Evolutionary conservation across 1,140 invertebrate species (phyloP).

Genomic region (Vollenhovia emeryi): DNA sequence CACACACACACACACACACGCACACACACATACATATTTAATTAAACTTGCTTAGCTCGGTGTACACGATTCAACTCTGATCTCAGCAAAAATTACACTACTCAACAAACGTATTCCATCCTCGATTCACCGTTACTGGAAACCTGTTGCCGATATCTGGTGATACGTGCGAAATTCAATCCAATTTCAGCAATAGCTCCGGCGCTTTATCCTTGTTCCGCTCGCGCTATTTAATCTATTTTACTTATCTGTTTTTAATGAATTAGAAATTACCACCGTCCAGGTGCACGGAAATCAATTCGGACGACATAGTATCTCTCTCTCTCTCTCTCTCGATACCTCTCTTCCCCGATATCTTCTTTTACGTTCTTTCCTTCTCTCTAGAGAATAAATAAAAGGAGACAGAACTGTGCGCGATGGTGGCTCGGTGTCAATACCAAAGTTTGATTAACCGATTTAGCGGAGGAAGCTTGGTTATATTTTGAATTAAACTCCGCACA

Average conservation of each 20-base stretch:
- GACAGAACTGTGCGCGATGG: not conserved
- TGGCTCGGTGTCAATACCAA: constrained; percentile 16
- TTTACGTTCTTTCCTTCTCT: not conserved
- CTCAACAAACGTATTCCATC: constrained; percentile 19
- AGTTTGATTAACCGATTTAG: constrained; percentile 47
- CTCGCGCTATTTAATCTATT: constrained; percentile 21
- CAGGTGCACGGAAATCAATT: not conserved
- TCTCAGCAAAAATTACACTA: constrained; percentile 31
- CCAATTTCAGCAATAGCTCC: constrained; percentile 27
- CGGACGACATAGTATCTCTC: not conserved
- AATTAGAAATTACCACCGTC: constrained; percentile 16
- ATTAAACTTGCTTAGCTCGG: constrained; percentile 34
- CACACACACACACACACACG: too few relatives aligned
- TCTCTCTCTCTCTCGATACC: too few relatives aligned
- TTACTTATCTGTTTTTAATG: constrained; percentile 27
- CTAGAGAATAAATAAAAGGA: constrained; percentile 31
- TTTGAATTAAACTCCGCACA: constrained; percentile 44
- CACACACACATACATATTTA: too few relatives aligned
- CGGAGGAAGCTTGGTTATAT: constrained; percentile 19
- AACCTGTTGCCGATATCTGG: constrained; percentile 42
- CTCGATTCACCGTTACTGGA: not conserved
- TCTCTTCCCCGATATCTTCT: not conserved
- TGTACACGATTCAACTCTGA: not conserved
- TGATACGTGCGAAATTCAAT: constrained; percentile 34
- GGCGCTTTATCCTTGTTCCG: not conserved